Evolutionary conservation across 2,113 vertebrate genomes (phyloP).

Genomic region (Scophthalmus maximus): DNA sequence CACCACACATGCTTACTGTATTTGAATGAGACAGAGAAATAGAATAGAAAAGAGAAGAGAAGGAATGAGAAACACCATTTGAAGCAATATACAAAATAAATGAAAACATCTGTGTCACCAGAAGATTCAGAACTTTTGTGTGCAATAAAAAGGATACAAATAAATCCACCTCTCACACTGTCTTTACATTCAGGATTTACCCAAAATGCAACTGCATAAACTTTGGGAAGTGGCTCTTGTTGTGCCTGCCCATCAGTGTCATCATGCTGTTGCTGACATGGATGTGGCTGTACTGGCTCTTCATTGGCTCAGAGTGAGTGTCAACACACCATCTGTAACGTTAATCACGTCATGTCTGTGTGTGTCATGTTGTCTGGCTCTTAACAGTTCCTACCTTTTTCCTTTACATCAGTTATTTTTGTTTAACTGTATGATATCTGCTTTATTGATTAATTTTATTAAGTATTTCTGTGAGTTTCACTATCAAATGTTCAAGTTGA

Average conservation of each 20-base stretch:
- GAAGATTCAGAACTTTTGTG: not conserved
- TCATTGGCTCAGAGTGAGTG: slow-evolving; percentile 91
- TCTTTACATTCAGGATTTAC: slow-evolving; percentile 83
- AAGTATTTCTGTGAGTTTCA: too few relatives aligned
- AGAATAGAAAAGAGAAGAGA: not conserved
- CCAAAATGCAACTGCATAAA: slow-evolving; percentile 87
- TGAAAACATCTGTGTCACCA: not conserved
- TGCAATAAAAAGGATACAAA: not conserved
- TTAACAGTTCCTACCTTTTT: too few relatives aligned
- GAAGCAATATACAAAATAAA: not conserved
- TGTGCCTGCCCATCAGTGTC: slow-evolving; percentile 87
- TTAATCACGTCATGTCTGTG: not conserved
- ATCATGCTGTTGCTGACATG: slow-evolving; percentile 87
- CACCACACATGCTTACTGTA: too few relatives aligned
- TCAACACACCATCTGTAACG: not conserved
- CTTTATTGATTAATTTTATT: not conserved
- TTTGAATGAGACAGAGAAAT: not conserved
- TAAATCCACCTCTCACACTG: slow-evolving; percentile 16
- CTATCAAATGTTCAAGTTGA: too few relatives aligned
- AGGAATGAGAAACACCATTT: too few relatives aligned
- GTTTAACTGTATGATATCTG: not conserved
- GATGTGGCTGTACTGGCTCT: slow-evolving; percentile 93
- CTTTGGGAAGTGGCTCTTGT: slow-evolving; percentile 92
- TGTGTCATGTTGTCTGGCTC: too few relatives aligned
- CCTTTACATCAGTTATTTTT: not conserved